Evolutionary conservation across 2,113 vertebrate genomes (phyloP).

Genomic region (Bos indicus): DNA sequence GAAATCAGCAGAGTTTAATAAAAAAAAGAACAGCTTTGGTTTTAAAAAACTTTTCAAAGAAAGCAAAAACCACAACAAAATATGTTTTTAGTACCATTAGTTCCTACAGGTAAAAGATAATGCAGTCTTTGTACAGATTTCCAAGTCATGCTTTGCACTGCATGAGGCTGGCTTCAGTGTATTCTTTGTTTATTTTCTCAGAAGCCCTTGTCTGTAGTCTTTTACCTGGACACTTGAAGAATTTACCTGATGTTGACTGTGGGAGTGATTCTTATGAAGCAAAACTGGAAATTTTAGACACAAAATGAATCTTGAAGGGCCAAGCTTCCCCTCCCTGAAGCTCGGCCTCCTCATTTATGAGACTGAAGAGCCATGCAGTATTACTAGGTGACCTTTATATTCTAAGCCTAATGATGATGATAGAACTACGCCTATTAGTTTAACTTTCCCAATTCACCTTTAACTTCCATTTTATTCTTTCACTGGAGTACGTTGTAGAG

Average conservation of each 20-base stretch:
- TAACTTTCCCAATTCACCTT: neutral
- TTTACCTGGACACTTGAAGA: neutral
- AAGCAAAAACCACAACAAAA: neutral
- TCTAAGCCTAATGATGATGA: neutral
- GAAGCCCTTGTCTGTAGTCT: neutral
- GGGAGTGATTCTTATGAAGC: neutral
- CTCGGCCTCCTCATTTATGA: neutral
- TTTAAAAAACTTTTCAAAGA: neutral
- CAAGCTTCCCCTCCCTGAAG: neutral
- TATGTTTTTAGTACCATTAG: neutral
- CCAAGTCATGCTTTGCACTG: neutral
- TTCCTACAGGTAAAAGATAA: neutral
- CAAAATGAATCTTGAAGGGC: neutral
- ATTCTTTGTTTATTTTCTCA: neutral
- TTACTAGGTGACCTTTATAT: neutral
- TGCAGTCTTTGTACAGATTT: neutral
- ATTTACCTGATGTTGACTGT: neutral
- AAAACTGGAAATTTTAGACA: neutral
- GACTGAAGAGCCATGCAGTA: neutral
- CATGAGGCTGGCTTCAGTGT: neutral
- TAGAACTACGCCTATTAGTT: neutral
- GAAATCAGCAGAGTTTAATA: neutral
- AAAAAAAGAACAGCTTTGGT: neutral
- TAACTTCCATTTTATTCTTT: neutral
- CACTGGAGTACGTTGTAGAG: neutral